These are phyloP conservation scores for Leptogaster cylindrica DNA, from an alignment of 2,888 invertebrate species.

Conservation along the genomic window DNA sequence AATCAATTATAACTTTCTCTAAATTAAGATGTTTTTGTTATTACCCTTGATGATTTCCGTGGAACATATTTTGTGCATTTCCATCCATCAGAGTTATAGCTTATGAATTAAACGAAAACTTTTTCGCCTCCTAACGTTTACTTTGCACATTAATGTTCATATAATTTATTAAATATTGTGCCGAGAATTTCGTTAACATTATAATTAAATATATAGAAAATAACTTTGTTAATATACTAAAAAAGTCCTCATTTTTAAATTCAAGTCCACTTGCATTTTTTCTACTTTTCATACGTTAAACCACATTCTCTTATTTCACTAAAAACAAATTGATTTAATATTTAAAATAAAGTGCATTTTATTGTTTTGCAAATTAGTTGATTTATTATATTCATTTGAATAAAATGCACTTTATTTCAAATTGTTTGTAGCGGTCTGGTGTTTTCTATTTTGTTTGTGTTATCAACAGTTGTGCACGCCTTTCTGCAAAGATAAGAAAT, in stretches of 20 bases:
- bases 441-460: too few relatives aligned
- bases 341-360: slow-evolving; percentile 13
- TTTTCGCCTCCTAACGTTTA: slow-evolving; percentile 32
- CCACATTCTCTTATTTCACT: slow-evolving; percentile 15
- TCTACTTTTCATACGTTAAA: too few relatives aligned
- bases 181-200: slow-evolving; percentile 18
- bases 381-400: too few relatives aligned
- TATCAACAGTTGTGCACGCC: too few relatives aligned
- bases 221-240: slow-evolving; percentile 22
- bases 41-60: slow-evolving; percentile 68
- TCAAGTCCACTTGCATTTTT: background rate
- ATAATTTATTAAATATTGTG: slow-evolving; percentile 8
- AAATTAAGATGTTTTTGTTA: slow-evolving; percentile 44
- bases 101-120: slow-evolving; percentile 52
- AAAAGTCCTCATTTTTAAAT: slow-evolving; percentile 33
- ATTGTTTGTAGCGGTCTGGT: background rate
- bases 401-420: slow-evolving; percentile 10
- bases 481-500: slow-evolving; percentile 13
- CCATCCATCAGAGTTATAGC: slow-evolving; percentile 64
- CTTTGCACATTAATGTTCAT: slow-evolving; percentile 36
- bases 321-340: background rate
- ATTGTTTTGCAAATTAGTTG: too few relatives aligned
- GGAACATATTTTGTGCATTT: slow-evolving; percentile 65
- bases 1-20: background rate
- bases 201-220: slow-evolving; percentile 24